Conservation (phyloP, 2,113 vertebrate species). For the Oreocharis arfaki region DNA sequence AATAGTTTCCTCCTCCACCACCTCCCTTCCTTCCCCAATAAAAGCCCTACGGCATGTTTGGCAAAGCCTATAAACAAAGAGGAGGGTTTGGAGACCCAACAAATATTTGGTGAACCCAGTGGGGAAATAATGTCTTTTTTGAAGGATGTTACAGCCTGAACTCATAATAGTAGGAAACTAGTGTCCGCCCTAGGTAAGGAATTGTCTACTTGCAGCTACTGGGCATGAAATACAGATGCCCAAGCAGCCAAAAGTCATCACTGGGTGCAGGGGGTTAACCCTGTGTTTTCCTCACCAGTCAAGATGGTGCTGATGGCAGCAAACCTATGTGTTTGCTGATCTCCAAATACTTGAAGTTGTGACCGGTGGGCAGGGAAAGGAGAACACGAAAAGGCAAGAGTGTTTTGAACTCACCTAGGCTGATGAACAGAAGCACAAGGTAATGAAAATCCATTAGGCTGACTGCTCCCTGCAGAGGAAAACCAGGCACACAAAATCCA, state of each 20-base stretch:
- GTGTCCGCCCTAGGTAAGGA: not conserved
- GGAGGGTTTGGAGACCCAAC: not conserved
- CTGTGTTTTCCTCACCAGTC: not conserved
- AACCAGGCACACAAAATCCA: slow-evolving; percentile 42
- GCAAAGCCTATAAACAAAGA: slow-evolving; percentile 22
- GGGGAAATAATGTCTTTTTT: not conserved
- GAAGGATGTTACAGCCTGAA: not conserved
- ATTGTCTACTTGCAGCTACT: not conserved
- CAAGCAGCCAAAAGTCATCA: not conserved
- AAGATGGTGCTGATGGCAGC: not conserved
- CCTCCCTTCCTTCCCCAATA: slow-evolving; percentile 59
- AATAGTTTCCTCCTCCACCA: slow-evolving; percentile 30
- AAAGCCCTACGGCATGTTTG: not conserved
- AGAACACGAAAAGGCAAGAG: not conserved
- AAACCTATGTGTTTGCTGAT: not conserved
- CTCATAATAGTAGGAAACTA: slow-evolving; percentile 52
- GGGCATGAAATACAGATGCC: not conserved
- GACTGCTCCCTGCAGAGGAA: slow-evolving; percentile 39
- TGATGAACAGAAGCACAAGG: slow-evolving; percentile 34
- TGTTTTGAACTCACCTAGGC: slow-evolving; percentile 33
- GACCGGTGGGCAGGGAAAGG: not conserved
- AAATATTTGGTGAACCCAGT: slow-evolving; percentile 13
- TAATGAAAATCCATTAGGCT: slow-evolving; percentile 49
- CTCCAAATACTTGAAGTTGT: not conserved
- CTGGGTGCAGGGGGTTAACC: not conserved